These are phyloP conservation scores for Clarias fuscus DNA, from an alignment of 2,797 vertebrate species.

Conservation along the genomic window DNA sequence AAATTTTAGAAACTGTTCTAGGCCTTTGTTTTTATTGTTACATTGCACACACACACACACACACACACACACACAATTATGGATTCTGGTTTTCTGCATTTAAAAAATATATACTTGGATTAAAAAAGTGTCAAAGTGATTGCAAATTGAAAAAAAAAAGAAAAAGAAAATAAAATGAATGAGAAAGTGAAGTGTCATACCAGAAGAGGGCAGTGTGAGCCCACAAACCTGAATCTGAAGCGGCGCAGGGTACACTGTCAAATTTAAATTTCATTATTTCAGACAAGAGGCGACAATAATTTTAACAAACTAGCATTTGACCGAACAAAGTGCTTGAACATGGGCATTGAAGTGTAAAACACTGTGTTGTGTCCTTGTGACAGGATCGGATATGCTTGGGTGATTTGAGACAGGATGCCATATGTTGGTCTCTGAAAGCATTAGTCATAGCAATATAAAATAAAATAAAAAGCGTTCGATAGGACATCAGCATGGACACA, in stretches of 20 bases:
- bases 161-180: constrained; percentile 14
- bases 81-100: background rate
- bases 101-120: background rate
- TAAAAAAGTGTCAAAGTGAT: background rate
- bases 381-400: constrained; percentile 22
- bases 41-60: background rate
- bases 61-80: background rate
- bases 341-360: constrained; percentile 18
- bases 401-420: constrained; percentile 31
- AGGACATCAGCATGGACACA: background rate
- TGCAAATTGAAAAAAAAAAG: background rate
- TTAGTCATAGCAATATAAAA: constrained; percentile 20
- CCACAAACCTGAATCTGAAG: constrained; percentile 11
- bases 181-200: constrained; percentile 20
- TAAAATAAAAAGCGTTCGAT: background rate
- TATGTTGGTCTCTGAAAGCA: constrained; percentile 19
- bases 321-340: constrained; percentile 18
- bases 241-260: background rate
- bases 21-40: background rate
- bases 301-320: constrained; percentile 1
- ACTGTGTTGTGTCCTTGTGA: constrained; percentile 13
- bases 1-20: constrained; percentile 22
- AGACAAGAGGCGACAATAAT: background rate
- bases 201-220: constrained; percentile 65
- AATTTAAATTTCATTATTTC: background rate